Evolutionary conservation across 2,888 invertebrate species (phyloP).

Genomic region (Carabus problematicus): DNA sequence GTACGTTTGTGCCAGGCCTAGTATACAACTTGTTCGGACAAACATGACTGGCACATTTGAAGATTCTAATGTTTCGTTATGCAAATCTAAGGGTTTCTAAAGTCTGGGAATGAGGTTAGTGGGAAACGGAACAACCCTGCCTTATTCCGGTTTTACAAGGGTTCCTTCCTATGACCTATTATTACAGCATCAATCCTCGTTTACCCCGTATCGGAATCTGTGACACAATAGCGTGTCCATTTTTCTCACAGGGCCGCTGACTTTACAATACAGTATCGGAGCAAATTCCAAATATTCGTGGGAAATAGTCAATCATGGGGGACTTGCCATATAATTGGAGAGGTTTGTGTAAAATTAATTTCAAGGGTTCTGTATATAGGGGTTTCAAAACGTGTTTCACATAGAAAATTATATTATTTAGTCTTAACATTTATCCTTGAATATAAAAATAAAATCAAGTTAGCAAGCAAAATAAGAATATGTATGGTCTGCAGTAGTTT

Average conservation of each 20-base stretch:
- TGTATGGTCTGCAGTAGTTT: too few relatives aligned
- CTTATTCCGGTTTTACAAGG: slow-evolving; percentile 25
- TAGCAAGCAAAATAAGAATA: too few relatives aligned
- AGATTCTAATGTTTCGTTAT: slow-evolving; percentile 23
- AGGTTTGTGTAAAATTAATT: too few relatives aligned
- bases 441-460: too few relatives aligned
- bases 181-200: slow-evolving; percentile 1
- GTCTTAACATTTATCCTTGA: too few relatives aligned
- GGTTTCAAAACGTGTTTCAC: too few relatives aligned
- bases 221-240: slow-evolving; percentile 7
- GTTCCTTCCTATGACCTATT: slow-evolving; percentile 4
- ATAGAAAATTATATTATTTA: too few relatives aligned
- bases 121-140: slow-evolving; percentile 21
- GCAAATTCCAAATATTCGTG: slow-evolving; percentile 7
- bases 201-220: slow-evolving; percentile 39
- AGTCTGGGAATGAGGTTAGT: slow-evolving; percentile 24
- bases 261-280: slow-evolving; percentile 20
- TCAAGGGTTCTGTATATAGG: too few relatives aligned
- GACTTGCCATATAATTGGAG: too few relatives aligned
- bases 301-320: not conserved
- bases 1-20: too few relatives aligned
- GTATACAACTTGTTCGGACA: too few relatives aligned
- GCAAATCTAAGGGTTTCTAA: slow-evolving; percentile 27
- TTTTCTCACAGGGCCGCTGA: slow-evolving; percentile 16
- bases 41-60: too few relatives aligned